Percentiles rank a stretch among this genome's conserved stretches.
Conservation (phyloP, 2,113 vertebrate genomes). For the Hipposideros armiger region DNA sequence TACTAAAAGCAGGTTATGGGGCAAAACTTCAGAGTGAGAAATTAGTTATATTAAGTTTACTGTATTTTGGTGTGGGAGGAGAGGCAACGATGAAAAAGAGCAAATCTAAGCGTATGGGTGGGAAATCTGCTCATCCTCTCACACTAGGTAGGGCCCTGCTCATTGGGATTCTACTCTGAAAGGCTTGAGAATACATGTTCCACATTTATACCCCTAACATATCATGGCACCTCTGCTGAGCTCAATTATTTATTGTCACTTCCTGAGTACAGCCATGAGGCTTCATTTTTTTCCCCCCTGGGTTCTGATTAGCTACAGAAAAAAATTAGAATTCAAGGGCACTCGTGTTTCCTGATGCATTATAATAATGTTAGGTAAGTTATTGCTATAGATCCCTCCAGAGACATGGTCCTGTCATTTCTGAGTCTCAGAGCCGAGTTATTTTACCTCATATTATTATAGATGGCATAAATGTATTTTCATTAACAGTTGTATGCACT, state of each 20-base stretch:
- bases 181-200: background rate
- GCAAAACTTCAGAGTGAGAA: background rate
- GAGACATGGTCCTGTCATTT: background rate
- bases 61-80: background rate
- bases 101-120: background rate
- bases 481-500: background rate
- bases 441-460: background rate
- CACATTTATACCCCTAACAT: background rate
- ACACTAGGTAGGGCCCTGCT: background rate
- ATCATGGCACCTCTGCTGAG: background rate
- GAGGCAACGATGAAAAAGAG: background rate
- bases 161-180: background rate
- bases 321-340: background rate
- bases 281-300: too few relatives aligned
- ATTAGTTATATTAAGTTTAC: background rate
- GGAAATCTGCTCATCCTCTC: background rate
- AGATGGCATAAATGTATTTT: background rate
- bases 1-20: background rate
- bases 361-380: background rate
- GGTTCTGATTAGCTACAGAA: background rate
- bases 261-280: background rate
- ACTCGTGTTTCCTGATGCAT: background rate
- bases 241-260: background rate
- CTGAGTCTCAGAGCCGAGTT: background rate
- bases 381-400: background rate